Percentiles rank a stretch among this genome's conserved stretches.
phyloP scores from a whole-genome alignment of 1,140 invertebrate genomes.

The Glossosoma conforme region DNA sequence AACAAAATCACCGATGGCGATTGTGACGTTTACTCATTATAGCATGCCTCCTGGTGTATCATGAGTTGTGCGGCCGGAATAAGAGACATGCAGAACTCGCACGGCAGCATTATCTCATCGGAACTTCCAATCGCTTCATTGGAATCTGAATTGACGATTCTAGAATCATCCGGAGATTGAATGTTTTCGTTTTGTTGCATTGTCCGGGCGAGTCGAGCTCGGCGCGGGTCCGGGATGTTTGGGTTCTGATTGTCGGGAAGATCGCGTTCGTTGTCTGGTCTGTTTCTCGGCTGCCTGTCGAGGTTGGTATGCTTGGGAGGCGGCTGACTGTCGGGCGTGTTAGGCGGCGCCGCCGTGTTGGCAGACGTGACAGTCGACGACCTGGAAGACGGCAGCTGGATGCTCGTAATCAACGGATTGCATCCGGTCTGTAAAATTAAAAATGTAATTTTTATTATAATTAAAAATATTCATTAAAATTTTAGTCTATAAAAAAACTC shows the following conservation, averaged over 20 bases:
- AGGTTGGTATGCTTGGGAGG: conserved; percentile 12
- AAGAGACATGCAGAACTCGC: conserved; percentile 28
- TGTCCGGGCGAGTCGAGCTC: not conserved
- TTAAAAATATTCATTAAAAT: not conserved
- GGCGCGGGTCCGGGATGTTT: not conserved
- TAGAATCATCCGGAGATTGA: not conserved
- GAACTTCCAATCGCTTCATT: conserved; percentile 9
- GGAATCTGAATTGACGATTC: not conserved
- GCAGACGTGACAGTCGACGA: not conserved
- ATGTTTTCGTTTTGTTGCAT: not conserved
- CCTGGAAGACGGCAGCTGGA: not conserved
- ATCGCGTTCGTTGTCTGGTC: not conserved
- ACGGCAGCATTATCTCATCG: conserved; percentile 26
- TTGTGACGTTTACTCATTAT: not conserved
- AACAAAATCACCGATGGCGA: not conserved
- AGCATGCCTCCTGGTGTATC: conserved; percentile 25
- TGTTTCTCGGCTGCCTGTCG: not conserved
- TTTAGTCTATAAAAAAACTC: no score
- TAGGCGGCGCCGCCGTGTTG: conserved; percentile 19
- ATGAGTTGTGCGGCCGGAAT: conserved; percentile 20
- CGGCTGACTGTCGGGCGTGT: conserved; percentile 23
- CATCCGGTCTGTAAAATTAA: conserved; percentile 27
- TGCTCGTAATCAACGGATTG: conserved; percentile 23
- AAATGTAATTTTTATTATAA: conserved; percentile 1
- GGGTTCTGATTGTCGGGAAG: conserved; percentile 2